Evolutionary conservation across 2,888 invertebrate genomes (phyloP).

Genomic region (Apotomis turbidana): DNA sequence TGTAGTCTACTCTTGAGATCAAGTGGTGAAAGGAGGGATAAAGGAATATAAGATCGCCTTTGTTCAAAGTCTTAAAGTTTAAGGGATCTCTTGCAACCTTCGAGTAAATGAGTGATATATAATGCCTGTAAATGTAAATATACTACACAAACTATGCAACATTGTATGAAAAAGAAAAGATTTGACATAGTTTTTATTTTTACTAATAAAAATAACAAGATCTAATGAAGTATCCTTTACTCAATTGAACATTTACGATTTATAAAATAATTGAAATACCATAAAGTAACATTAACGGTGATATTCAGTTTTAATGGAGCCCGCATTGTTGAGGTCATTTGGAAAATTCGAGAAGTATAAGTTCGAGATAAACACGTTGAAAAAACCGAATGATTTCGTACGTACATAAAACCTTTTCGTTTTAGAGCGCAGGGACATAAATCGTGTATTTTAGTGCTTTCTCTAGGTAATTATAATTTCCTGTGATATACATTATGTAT

Average conservation of each 20-base stretch:
- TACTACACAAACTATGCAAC: too few species aligned
- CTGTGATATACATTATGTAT: constrained; percentile 21
- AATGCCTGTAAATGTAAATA: too few species aligned
- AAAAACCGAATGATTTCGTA: not conserved
- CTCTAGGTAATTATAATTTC: constrained; percentile 27
- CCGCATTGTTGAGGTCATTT: constrained; percentile 58
- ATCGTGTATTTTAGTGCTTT: constrained; percentile 35
- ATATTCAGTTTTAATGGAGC: constrained; percentile 63
- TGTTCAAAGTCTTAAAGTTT: too few species aligned
- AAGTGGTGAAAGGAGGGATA: too few species aligned
- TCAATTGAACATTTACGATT: constrained; percentile 64
- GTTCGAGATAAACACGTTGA: constrained; percentile 14
- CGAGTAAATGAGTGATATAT: too few species aligned
- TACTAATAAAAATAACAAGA: constrained; percentile 1
- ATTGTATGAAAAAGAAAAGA: too few species aligned
- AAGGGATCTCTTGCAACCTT: too few species aligned
- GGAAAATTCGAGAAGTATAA: constrained; percentile 27
- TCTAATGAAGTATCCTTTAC: constrained; percentile 47
- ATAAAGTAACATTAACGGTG: constrained; percentile 67
- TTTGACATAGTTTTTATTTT: not conserved
- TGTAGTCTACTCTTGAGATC: too few species aligned
- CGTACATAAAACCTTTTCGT: not conserved
- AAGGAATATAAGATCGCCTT: too few species aligned
- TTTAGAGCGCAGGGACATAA: constrained; percentile 1
- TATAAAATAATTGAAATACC: constrained; percentile 68